These are phyloP conservation scores for Dendrolimus pini DNA, from an alignment of 2,888 invertebrate species.

Conservation along the genomic window DNA sequence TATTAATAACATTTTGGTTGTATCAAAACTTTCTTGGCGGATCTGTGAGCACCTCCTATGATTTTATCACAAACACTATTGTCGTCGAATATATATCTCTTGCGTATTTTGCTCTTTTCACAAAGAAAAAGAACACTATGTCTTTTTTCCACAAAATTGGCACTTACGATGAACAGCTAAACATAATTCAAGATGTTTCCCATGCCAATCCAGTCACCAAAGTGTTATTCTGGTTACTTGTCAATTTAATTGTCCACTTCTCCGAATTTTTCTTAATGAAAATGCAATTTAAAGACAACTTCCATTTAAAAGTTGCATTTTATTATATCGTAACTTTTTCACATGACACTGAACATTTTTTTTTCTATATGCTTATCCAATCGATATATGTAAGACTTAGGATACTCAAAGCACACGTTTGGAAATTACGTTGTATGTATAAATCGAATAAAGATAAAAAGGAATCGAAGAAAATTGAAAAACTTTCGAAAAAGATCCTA, in stretches of 20 bases:
- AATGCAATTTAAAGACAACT: neutral
- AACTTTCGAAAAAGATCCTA: constrained; percentile 30
- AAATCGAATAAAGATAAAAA: constrained; percentile 12
- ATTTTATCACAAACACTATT: constrained; percentile 28
- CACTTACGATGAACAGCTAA: constrained; percentile 37
- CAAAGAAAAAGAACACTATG: constrained; percentile 21
- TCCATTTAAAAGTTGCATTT: neutral
- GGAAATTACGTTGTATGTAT: constrained; percentile 25
- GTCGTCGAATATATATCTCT: constrained; percentile 32
- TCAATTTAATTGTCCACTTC: constrained; percentile 20
- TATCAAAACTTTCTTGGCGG: constrained; percentile 14
- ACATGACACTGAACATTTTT: constrained; percentile 43
- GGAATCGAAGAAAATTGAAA: constrained; percentile 29
- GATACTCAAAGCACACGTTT: constrained; percentile 41
- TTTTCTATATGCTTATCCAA: constrained; percentile 34
- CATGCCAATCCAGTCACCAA: constrained; percentile 19
- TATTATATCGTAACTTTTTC: constrained; percentile 25
- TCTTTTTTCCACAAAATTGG: constrained; percentile 3
- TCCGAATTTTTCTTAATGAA: constrained; percentile 22
- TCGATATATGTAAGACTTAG: constrained; percentile 35
- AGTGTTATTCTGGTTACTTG: constrained; percentile 18
- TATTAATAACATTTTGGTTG: constrained; percentile 12
- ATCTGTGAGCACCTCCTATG: constrained; percentile 18
- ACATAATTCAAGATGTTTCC: constrained; percentile 29
- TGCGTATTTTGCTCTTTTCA: constrained; percentile 23